These are phyloP conservation scores for Platycercus adscitus DNA, from an alignment of 2,113 vertebrate genomes.

Conservation along the genomic window DNA sequence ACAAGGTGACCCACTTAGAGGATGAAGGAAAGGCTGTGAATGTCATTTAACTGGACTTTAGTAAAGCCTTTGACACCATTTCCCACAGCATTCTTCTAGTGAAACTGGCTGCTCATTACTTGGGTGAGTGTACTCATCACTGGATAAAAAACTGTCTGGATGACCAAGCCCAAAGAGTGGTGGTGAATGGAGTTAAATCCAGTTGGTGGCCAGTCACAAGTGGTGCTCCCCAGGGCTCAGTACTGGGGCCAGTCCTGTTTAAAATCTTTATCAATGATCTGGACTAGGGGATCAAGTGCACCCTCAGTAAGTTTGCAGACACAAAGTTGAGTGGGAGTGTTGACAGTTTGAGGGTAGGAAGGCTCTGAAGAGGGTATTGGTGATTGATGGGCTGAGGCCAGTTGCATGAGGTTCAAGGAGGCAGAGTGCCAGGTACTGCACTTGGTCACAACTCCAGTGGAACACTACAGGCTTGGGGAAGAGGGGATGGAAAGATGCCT, in stretches of 20 bases:
- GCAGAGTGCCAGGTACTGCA: background rate
- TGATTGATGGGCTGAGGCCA: background rate
- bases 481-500: background rate
- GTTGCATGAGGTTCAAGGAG: background rate
- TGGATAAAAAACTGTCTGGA: background rate
- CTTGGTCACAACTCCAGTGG: background rate
- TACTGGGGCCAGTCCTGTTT: background rate
- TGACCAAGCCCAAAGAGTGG: background rate
- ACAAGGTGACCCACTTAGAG: background rate
- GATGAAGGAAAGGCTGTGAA: background rate
- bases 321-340: background rate
- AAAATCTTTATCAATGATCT: background rate
- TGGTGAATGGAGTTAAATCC: background rate
- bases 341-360: background rate
- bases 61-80: background rate
- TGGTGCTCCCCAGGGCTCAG: background rate
- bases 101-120: background rate
- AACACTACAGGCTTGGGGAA: background rate
- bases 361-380: background rate
- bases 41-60: background rate
- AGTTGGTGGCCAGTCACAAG: background rate
- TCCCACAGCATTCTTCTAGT: background rate
- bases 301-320: background rate
- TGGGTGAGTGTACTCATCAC: background rate
- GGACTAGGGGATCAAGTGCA: background rate